Evolutionary conservation across 2,888 invertebrate species (phyloP).

Genomic region (Itoplectis maculator): DNA sequence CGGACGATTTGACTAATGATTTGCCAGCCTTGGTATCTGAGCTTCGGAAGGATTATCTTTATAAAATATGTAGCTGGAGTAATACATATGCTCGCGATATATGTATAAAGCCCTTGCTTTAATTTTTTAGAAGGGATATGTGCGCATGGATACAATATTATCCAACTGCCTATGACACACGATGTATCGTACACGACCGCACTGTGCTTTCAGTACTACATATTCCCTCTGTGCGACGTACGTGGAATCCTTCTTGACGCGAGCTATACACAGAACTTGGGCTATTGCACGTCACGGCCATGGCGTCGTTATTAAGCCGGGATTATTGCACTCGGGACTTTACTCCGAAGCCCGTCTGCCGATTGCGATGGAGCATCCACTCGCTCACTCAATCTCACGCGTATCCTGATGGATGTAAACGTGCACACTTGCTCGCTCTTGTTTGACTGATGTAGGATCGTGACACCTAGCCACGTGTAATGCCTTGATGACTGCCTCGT

Average conservation of each 20-base stretch:
- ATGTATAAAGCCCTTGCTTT: too few species aligned
- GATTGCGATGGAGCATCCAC: conserved; percentile 54
- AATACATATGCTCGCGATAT: neutral
- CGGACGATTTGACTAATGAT: conserved; percentile 50
- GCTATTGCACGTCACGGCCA: conserved; percentile 52
- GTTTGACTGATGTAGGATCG: conserved; percentile 29
- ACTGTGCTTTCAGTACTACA: conserved; percentile 10
- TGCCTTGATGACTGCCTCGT: conserved; percentile 52
- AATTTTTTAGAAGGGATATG: too few species aligned
- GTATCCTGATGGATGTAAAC: conserved; percentile 27
- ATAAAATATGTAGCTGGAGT: neutral
- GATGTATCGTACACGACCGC: conserved; percentile 4
- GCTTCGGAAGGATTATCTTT: conserved; percentile 33
- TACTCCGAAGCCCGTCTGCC: conserved; percentile 27
- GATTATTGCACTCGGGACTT: conserved; percentile 38
- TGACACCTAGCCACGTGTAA: conserved; percentile 26
- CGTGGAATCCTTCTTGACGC: conserved; percentile 28
- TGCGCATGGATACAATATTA: neutral
- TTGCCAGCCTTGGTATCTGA: conserved; percentile 16
- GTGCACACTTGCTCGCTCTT: neutral
- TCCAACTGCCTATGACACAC: neutral
- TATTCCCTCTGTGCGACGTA: conserved; percentile 34
- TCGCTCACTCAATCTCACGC: conserved; percentile 37
- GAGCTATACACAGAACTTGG: conserved; percentile 4
- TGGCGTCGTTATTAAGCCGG: conserved; percentile 59